Evolutionary conservation across 2,888 invertebrate species (phyloP), one percentile per base, ranked within the genome.

Genomic region (Tipula unca): DNA sequence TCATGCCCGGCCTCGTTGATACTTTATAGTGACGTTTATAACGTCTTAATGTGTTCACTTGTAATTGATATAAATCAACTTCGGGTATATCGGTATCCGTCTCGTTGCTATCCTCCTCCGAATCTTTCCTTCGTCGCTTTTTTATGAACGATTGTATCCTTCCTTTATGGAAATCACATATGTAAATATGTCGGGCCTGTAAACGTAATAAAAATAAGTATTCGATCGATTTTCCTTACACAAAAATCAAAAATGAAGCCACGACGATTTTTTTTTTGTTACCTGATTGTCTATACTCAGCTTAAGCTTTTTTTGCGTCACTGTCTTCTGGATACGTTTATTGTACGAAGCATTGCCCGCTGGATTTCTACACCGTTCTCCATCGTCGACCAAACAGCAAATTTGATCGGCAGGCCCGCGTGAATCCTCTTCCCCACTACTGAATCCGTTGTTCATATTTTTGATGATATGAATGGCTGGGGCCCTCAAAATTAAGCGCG

Each of bases 281-380:
- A 95, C 96, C 89, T 93, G 93, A 88, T 93, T 94, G 92, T 98
- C 98, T 88, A 96, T 94, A 90, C 94, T 95, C 82, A 99, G 94
- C 90, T 97, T 97, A 82, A 99, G 94, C 89, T 96, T 94, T 89
- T 97, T 94, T 89, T 98, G 97, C 85, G 96, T 95, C 42, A 98
- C 98, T 86, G 96, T 98, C 91, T 98, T 98, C 91, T 98, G 98
- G 89, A 99, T 97, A 88, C 98, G 94, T 91, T 99, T 98, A 91
- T 97, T 98, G 92, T 98, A 99, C 84, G 97, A 96, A 88, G 99
- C 99, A 93, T 97, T 97, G 87, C 97, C 97, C 88, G 97, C 98
- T 86, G 95, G 94, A 89, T 97, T 94, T 87, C 94, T 93, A 91
- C 98, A 99, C 88, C 97, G 93, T 88, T 96, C 95, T 87, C 95